phyloP scores from a whole-genome alignment of 2,888 invertebrate genomes.

The Pachymerium ferrugineum region DNA sequence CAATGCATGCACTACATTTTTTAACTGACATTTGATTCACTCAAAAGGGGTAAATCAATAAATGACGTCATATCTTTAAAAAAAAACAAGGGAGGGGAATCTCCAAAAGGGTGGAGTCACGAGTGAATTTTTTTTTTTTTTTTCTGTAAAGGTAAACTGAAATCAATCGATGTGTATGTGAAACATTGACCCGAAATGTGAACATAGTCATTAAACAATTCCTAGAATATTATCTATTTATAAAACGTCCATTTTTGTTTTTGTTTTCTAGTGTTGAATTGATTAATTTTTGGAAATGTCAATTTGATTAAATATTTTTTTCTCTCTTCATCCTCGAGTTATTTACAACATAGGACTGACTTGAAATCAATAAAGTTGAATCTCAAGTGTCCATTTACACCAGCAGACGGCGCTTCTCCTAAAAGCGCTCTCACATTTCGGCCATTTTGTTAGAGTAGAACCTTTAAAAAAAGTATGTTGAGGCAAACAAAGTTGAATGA shows the following conservation, averaged over 20 bases:
- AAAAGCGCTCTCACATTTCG: too few species aligned
- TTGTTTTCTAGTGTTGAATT: neutral
- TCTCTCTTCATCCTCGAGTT: too few species aligned
- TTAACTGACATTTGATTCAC: constrained; percentile 15
- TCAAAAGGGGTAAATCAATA: neutral
- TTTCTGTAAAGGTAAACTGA: neutral
- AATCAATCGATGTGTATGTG: constrained; percentile 7
- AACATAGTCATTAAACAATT: constrained; percentile 17
- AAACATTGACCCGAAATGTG: constrained; percentile 16
- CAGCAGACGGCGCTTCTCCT: neutral
- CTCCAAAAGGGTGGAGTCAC: constrained; percentile 4
- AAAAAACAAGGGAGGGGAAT: neutral
- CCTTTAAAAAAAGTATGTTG: neutral
- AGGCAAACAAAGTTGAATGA: constrained; percentile 5
- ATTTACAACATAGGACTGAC: too few species aligned
- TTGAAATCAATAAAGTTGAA: neutral
- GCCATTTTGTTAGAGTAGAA: neutral
- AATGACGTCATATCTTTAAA: constrained; percentile 24
- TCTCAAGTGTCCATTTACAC: neutral
- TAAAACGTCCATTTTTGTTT: neutral
- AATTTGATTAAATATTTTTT: neutral
- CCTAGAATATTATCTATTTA: constrained; percentile 4
- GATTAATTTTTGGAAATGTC: too few species aligned
- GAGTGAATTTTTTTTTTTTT: neutral
- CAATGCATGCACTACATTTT: constrained; percentile 9